A percentile compares a stretch with the other conserved stretches of the same genome.
Conservation (phyloP, 2,113 vertebrate species). For the Pyrgilauda ruficollis region DNA sequence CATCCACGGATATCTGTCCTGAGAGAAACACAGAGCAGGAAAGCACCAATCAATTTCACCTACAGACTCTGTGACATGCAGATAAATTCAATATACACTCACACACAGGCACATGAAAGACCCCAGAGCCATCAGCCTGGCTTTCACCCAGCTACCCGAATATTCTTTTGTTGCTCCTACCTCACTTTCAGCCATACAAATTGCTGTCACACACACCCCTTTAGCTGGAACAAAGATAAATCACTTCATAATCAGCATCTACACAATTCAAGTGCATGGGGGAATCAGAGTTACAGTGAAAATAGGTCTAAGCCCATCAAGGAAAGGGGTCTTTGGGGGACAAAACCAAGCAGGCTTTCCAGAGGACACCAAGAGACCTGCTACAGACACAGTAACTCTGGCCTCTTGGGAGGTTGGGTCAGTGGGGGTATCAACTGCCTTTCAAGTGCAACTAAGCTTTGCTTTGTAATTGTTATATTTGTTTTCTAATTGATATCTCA, state of each 20-base stretch:
- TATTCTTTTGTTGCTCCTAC: neutral
- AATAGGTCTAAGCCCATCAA: neutral
- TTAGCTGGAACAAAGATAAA: neutral
- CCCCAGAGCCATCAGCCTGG: neutral
- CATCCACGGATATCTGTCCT: conserved; percentile 97
- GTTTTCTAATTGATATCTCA: neutral
- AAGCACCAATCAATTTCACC: neutral
- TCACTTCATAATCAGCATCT: neutral
- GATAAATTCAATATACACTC: neutral
- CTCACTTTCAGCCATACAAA: neutral
- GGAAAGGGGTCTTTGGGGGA: neutral
- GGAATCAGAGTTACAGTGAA: neutral
- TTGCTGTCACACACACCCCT: neutral
- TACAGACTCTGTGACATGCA: neutral
- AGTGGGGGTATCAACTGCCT: neutral
- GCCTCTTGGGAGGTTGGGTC: neutral
- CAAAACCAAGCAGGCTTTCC: neutral
- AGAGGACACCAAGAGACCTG: neutral
- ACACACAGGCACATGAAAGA: neutral
- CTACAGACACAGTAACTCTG: neutral
- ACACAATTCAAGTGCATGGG: neutral
- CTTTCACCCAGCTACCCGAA: neutral
- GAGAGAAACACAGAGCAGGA: conserved; percentile 41
- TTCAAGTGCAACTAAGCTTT: neutral
- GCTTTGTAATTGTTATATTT: neutral